Conservation (phyloP, 23 tunicate species). For the Clavelina lepadiformis region DNA sequence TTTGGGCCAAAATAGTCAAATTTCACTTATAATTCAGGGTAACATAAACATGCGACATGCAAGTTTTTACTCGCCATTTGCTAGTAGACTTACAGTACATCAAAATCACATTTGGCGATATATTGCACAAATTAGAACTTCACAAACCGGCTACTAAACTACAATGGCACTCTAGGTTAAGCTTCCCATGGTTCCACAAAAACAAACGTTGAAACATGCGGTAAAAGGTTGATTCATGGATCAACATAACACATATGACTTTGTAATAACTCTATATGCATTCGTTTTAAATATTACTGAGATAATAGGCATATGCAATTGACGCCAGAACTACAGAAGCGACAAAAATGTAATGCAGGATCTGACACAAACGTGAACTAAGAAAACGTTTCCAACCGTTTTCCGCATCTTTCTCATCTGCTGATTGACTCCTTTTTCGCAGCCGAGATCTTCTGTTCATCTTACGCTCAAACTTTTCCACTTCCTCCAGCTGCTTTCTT, state of each 20-base stretch:
- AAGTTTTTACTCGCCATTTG: too few relatives aligned
- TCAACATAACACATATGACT: not conserved
- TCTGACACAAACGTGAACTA: not conserved
- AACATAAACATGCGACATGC: too few relatives aligned
- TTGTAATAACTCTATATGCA: not conserved
- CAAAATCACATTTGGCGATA: too few relatives aligned
- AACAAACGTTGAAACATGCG: too few relatives aligned
- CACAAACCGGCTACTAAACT: too few relatives aligned
- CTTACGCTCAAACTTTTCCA: slow-evolving; percentile 65
- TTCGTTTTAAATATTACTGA: not conserved
- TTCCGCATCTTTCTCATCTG: not conserved
- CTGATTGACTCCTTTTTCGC: slow-evolving; percentile 5
- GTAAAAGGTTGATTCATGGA: not conserved
- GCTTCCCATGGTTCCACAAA: too few relatives aligned
- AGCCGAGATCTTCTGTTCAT: slow-evolving; percentile 27
- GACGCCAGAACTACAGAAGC: not conserved
- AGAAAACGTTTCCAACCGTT: slow-evolving; percentile 1
- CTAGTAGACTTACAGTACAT: too few relatives aligned
- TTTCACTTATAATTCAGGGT: too few relatives aligned
- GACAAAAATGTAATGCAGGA: slow-evolving; percentile 8
- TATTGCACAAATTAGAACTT: too few relatives aligned
- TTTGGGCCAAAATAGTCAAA: too few relatives aligned
- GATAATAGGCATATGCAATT: not conserved
- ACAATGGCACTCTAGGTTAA: too few relatives aligned
- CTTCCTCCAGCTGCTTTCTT: slow-evolving; percentile 47